Base-by-base conservation (phyloP, 2,888 invertebrate genomes). In the Morpho helenor region DNA sequence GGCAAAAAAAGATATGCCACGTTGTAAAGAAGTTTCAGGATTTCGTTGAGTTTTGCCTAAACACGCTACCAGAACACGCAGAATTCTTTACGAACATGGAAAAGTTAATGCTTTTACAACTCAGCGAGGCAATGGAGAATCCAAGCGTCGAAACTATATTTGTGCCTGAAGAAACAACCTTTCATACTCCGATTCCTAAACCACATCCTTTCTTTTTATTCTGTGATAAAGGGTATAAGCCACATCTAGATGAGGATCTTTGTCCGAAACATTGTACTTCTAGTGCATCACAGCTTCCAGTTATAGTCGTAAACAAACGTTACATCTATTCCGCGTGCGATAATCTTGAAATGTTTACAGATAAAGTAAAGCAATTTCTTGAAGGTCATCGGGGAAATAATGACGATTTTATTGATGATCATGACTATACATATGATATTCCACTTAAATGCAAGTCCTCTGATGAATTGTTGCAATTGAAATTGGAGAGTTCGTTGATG, bases 11-110 rank as follows among this genome's bases (percentile, higher is more conserved):
- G 76, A 69, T 88, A 8, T 85, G 83, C 63, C 76, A 77, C 60
- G 78, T 87, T n/a, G 77, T 89, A 10, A 87, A 84, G 66, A 77
- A 75, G 57, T 84, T 90, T 59, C 88, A 88, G 74, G 66, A 73
- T 54, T 88, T 89, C 66, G 80, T 87, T 22, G 68, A 73, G n/a
- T 86, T 81, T 63, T 82, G 82, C 59, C 63, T 90, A n/a, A 76
- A 80, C 31, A 67, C 69, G 16, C 60, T 88, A 50, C 90, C 90
- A 2, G 82, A 87, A 10, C 77, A 87, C 52, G 84, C 85, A 1
- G 88, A 88, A 2, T 89, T 88, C 68, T 88, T 90, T 63, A 74
- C 84, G 46, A 82, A 89, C 50, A 79, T 87, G 75, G 89, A 90
- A 63, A 86, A 84, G 61, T 65, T 89, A 47, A 81, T 90, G 84